phyloP scores from a whole-genome alignment of 1,140 invertebrate genomes.

The Aphis craccivora region DNA sequence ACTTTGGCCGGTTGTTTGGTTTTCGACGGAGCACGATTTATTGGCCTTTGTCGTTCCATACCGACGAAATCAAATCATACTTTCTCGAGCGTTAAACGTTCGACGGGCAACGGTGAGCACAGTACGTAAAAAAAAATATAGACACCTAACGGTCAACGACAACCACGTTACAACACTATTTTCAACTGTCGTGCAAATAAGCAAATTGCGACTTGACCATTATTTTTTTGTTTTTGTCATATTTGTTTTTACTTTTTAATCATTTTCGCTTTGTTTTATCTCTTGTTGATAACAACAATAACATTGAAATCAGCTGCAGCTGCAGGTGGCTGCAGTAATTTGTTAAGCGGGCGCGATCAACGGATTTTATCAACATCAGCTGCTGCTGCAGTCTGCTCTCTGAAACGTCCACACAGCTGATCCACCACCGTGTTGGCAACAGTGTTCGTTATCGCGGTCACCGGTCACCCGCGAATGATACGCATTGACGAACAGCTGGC shows the following conservation, averaged over 20 bases:
- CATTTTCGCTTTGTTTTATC: neutral
- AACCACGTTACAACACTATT: neutral
- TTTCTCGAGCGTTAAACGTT: neutral
- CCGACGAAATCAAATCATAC: neutral
- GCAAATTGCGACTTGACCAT: neutral
- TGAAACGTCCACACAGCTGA: too few relatives aligned
- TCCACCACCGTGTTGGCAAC: neutral
- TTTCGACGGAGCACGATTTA: neutral
- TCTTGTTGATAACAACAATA: neutral
- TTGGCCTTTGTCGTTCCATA: slow-evolving; percentile 49
- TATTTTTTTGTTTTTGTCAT: slow-evolving; percentile 22
- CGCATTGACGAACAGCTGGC: neutral
- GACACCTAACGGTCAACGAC: neutral
- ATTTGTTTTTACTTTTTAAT: slow-evolving; percentile 1
- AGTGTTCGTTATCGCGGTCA: neutral
- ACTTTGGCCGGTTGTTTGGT: neutral
- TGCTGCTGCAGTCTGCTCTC: too few relatives aligned
- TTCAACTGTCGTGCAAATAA: neutral
- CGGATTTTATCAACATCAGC: too few relatives aligned
- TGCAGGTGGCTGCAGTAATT: too few relatives aligned
- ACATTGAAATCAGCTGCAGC: neutral
- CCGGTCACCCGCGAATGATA: neutral
- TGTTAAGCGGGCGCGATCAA: too few relatives aligned
- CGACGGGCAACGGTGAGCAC: neutral
- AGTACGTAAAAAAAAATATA: neutral